Conservation (phyloP, 2,113 vertebrate genomes). For the Nesogale talazaci region DNA sequence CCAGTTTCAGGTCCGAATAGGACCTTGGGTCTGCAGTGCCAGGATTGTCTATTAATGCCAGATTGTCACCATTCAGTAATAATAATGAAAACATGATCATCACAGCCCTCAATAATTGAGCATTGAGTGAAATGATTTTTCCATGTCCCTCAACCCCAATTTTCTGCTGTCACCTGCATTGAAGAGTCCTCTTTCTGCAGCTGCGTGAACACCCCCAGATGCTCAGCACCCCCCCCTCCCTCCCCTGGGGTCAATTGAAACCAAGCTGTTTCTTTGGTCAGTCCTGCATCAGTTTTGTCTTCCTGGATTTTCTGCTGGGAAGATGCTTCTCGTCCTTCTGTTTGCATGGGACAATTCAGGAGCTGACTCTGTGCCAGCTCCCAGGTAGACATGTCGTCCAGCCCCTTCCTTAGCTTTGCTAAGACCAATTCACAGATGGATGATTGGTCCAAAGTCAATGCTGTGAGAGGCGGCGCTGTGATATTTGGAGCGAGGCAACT, state of each 20-base stretch:
- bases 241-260: accelerated
- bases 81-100: neutral
- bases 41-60: no score
- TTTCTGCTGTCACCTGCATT: no score
- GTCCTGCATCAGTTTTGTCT: accelerated
- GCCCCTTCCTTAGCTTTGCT: neutral
- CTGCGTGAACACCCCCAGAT: neutral
- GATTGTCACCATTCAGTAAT: neutral
- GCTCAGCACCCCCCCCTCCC: accelerated
- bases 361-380: neutral
- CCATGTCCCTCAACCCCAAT: neutral
- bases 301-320: neutral
- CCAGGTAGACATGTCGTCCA: no score
- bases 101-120: neutral
- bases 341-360: neutral
- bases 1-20: neutral
- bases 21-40: neutral
- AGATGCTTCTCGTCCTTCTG: neutral
- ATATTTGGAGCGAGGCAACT: neutral
- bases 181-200: neutral
- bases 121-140: neutral
- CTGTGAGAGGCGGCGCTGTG: neutral
- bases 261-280: neutral
- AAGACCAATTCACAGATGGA: neutral
- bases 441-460: neutral